phyloP scores from a whole-genome alignment of 2,797 vertebrate genomes.

The Salmo trutta region DNA sequence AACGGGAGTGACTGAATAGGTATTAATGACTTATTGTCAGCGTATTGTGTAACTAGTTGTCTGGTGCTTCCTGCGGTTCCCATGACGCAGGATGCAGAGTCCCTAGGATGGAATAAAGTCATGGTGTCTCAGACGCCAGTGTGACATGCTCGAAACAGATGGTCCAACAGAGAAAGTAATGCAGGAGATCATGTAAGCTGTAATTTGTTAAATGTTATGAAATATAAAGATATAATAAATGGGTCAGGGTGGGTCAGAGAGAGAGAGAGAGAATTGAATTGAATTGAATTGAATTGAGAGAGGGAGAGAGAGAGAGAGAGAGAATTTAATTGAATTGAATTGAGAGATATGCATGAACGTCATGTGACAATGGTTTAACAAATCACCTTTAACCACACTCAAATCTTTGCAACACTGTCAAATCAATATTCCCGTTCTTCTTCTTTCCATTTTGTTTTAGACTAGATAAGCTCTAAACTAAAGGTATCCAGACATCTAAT shows the following conservation, averaged over 20 bases:
- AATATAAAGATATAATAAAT: neutral
- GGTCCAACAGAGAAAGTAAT: constrained; percentile 73
- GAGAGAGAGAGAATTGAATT: neutral
- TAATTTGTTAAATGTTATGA: neutral
- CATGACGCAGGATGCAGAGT: constrained; percentile 60
- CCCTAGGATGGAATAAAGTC: constrained; percentile 85
- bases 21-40: constrained; percentile 38
- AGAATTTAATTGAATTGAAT: too few species aligned
- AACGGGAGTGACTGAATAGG: constrained; percentile 21
- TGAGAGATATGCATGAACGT: neutral
- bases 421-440: neutral
- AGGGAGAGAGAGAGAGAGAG: too few species aligned
- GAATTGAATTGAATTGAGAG: too few species aligned
- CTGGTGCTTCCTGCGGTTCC: constrained; percentile 48
- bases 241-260: neutral
- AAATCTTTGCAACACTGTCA: neutral
- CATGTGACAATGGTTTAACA: neutral
- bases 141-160: constrained; percentile 78
- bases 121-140: constrained; percentile 52
- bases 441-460: neutral
- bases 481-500: constrained; percentile 2
- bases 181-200: constrained; percentile 20
- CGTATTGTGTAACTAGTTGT: constrained; percentile 23
- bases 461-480: neutral
- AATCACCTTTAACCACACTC: neutral